Evolutionary conservation across 2,888 invertebrate genomes (phyloP).

Genomic region (Tetragonisca angustula): DNA sequence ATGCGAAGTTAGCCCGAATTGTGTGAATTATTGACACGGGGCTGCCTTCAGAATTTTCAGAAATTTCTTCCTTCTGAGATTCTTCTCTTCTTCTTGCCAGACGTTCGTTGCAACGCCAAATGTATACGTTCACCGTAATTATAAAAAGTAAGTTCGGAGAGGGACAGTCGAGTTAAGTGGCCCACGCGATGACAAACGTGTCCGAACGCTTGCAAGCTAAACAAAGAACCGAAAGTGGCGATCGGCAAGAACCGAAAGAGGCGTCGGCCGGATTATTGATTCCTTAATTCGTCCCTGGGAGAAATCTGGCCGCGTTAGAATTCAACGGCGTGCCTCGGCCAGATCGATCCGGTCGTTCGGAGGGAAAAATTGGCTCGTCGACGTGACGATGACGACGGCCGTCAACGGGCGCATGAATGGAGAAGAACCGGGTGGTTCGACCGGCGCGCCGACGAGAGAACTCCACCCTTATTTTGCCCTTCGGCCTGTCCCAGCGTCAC

Average conservation of each 20-base stretch:
- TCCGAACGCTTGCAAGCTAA: not conserved
- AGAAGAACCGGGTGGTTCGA: slow-evolving; percentile 7
- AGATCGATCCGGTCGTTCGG: slow-evolving; percentile 27
- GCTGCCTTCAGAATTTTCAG: too few species aligned
- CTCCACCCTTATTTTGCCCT: slow-evolving; percentile 44
- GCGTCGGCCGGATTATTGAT: slow-evolving; percentile 20
- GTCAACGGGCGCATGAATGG: slow-evolving; percentile 43
- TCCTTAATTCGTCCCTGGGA: slow-evolving; percentile 24
- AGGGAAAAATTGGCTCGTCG: slow-evolving; percentile 61
- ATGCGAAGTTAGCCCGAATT: too few species aligned
- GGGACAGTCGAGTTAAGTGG: too few species aligned
- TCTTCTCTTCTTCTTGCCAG: too few species aligned
- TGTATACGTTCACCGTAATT: too few species aligned
- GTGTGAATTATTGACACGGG: too few species aligned
- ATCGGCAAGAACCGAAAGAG: not conserved
- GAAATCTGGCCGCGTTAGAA: slow-evolving; percentile 15
- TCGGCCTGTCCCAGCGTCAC: slow-evolving; percentile 43
- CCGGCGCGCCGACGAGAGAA: slow-evolving; percentile 31
- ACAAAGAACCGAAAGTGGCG: not conserved
- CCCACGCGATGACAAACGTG: too few species aligned
- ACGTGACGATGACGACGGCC: slow-evolving; percentile 63
- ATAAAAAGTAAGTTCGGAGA: too few species aligned
- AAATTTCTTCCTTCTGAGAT: too few species aligned
- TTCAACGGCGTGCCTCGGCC: slow-evolving; percentile 2
- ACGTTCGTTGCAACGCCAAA: too few species aligned